These are phyloP conservation scores for Clepsis dumicolana DNA, from an alignment of 2,888 invertebrate species.

Conservation along the genomic window DNA sequence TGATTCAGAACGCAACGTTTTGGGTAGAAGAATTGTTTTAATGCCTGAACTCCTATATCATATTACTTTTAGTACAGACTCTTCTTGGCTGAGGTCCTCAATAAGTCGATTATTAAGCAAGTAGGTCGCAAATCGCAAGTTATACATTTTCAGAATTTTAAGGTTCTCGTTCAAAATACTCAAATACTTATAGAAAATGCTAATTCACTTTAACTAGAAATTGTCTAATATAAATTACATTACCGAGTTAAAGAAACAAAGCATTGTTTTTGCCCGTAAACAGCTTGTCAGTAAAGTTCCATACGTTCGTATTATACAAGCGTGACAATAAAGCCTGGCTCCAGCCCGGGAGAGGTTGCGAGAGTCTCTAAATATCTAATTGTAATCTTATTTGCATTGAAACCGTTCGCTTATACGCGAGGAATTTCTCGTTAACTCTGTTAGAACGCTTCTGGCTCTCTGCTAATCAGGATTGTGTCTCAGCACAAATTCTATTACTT, in stretches of 20 bases:
- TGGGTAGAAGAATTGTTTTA: not conserved
- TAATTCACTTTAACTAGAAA: not conserved
- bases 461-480: conserved; percentile 44
- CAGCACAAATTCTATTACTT: conserved; percentile 41
- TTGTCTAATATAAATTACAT: not conserved
- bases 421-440: conserved; percentile 54
- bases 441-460: conserved; percentile 33
- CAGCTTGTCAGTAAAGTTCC: conserved; percentile 7
- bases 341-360: conserved; percentile 59
- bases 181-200: too few species aligned
- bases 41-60: not conserved
- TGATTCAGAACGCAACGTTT: not conserved
- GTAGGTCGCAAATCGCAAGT: too few species aligned
- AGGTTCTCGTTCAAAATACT: too few species aligned
- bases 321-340: conserved; percentile 61
- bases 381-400: conserved; percentile 73
- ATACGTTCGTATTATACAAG: conserved; percentile 44
- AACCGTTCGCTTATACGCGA: conserved; percentile 60
- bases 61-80: not conserved
- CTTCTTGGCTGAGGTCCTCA: not conserved
- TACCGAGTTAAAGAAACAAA: conserved; percentile 1
- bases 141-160: too few species aligned
- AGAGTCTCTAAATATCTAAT: conserved; percentile 69
- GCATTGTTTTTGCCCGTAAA: conserved; percentile 10
- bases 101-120: not conserved